A percentile compares a stretch with the other conserved stretches of the same genome.
These are phyloP conservation scores for Virgularia gustaviana DNA, from an alignment of 92 coral and sea anemone species.

Conservation along the genomic window DNA sequence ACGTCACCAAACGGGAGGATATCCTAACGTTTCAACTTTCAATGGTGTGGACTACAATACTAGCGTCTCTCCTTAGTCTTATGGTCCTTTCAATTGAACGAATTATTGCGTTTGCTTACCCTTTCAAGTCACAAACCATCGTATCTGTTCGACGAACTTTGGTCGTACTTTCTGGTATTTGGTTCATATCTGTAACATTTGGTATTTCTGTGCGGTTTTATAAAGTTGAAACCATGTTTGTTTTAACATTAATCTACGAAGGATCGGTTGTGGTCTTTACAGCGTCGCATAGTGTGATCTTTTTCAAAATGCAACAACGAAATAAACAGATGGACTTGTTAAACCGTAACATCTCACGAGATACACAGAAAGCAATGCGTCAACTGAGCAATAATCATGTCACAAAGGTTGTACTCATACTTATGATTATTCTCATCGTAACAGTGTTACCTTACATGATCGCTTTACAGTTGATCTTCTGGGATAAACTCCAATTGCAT, in stretches of 20 bases:
- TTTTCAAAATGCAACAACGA: not conserved
- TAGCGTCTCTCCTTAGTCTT: conserved; percentile 15
- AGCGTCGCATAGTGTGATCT: not conserved
- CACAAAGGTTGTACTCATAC: conserved; percentile 13
- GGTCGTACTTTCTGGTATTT: not conserved
- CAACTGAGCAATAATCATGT: conserved; percentile 9
- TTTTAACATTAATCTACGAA: conserved; percentile 1
- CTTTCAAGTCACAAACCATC: not conserved
- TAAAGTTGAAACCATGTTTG: not conserved
- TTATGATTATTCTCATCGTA: not conserved
- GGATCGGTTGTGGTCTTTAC: conserved; percentile 1
- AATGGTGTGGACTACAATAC: conserved; percentile 29
- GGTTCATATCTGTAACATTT: conserved; percentile 3
- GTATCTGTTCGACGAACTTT: conserved; percentile 6
- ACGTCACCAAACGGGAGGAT: too few relatives aligned
- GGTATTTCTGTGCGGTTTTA: conserved; percentile 7
- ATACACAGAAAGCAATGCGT: not conserved
- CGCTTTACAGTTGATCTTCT: not conserved
- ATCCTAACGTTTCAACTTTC: not conserved
- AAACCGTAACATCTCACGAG: conserved; percentile 1
- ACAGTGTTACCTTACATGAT: conserved; percentile 28
- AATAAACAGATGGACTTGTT: not conserved
- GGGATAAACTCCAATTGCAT: not conserved
- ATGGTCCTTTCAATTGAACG: conserved; percentile 20
- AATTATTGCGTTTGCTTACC: not conserved